Base-by-base conservation (phyloP, 1,140 invertebrate genomes). In the Heliconius himera region DNA sequence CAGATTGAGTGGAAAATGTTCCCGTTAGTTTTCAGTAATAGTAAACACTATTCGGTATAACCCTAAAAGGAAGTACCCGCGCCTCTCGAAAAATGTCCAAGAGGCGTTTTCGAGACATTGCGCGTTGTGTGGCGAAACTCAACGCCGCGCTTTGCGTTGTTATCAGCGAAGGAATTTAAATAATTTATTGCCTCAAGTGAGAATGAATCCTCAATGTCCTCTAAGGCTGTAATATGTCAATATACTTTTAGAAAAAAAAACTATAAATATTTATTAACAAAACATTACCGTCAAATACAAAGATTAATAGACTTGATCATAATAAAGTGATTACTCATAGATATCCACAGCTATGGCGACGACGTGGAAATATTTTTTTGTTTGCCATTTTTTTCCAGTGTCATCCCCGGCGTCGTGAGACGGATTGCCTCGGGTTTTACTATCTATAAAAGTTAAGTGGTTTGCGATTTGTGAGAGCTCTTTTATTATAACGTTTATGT, bases 391-490 rank as follows among this genome's bases (percentile, higher is more conserved):
- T 78, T 78, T 78, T 54, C 38, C 26, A 74, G 74, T 60, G 54
- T 60, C 77, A 78, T 78, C 41, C 56, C n/a, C 33, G 71, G 71
- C 77, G 74, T n/a, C 54, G 70, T 70, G 81, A 80, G 75, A 82
- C 46, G 26, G 6, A 81, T 81, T 77, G 71, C 51, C 71, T 76
- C 73, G 51, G 73, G 33, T 73, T 77, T 81, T 77, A 77, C 71
- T 72, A 60, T 74, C 79, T 73, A 81, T 77, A 81, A 77, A 77
- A 77, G 41, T 71, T 70, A 81, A 76, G 75, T 49, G 75, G 74
- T 51, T 81, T 74, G 77, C 54, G 72, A 75, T 75, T 75, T 79
- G 78, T 49, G 66, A 79, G 78, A 51, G 78, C 46, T 71, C 72
- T 79, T 75, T 79, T 79, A 79, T 75, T 51, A 66, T 73, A 29